Evolutionary conservation across 2,113 vertebrate species (phyloP), one percentile per base, ranked within the genome.

Genomic region (Lampris megalopsis): DNA sequence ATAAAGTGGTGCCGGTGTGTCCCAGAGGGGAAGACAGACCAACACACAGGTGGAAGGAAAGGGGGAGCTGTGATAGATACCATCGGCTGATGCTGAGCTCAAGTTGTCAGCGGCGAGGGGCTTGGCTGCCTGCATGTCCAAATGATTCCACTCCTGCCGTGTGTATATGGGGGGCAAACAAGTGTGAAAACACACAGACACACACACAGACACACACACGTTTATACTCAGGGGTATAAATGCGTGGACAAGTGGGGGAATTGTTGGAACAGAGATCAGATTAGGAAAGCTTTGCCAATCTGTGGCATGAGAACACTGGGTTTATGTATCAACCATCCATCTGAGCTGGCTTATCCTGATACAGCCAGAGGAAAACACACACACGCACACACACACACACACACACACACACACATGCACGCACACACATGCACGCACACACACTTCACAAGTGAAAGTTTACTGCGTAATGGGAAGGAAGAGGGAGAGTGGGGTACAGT

Each of bases 271-370:
- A 74, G 77, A 90, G 88, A 94, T 92, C 88, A 94, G 92, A 94
- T 93, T 94, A 92, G 81, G 82, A 84, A 82, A 79, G 88, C 90
- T 92, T 90, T 90, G 90, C 82, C 90, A 86, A 90, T 91, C 78
- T 80, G 79, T 78, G 65, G 88, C 86, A 90, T 90, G 89, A 93
- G 89, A 92, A 92, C 86, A 79, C 69, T 82, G 71, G 80, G 89
- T 88, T 89, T 89, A 79, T 92, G 84, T 91, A 94, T 93, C 92
- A 87, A 89, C 79, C 83, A 89, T 75, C 87, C 88, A 92, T 94
- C 91, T 93, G 89, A 92, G 86, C 71, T 77, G 87, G 79, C 82
- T 91, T 89, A 92, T 88, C 87, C 81, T 77, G 72, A 89, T 80
- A 88, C 75, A 86, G 81, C 86, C 79, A 90, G 63, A 69, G 75